Conservation (phyloP, 2,113 vertebrate genomes). For the Callipepla californica region DNA sequence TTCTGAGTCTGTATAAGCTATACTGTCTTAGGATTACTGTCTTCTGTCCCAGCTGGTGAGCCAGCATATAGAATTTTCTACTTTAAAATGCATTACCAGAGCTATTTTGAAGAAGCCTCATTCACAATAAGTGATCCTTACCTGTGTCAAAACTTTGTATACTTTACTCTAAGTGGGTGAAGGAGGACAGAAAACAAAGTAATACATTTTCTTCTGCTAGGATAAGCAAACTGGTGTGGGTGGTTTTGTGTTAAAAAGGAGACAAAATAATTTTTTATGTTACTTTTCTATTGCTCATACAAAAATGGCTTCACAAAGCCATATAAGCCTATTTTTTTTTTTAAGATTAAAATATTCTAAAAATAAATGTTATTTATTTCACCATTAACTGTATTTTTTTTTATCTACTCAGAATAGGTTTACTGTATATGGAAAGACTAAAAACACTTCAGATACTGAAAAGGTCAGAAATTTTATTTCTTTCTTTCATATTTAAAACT, state of each 20-base stretch:
- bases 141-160: neutral
- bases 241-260: neutral
- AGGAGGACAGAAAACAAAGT: conserved; percentile 31
- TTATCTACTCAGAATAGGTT: neutral
- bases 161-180: neutral
- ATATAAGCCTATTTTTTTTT: neutral
- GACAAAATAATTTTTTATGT: neutral
- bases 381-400: neutral
- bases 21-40: neutral
- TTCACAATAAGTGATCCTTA: neutral
- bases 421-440: neutral
- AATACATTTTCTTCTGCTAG: conserved; percentile 30
- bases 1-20: neutral
- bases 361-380: conserved; percentile 16
- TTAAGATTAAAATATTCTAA: neutral
- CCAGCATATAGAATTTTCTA: neutral
- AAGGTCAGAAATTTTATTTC: neutral
- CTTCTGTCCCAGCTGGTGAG: neutral
- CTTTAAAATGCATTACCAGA: conserved; percentile 23
- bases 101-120: neutral
- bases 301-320: conserved; percentile 2
- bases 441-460: neutral
- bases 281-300: conserved; percentile 7
- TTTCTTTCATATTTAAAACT: neutral
- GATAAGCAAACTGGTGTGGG: conserved; percentile 49